Evolutionary conservation across 1,140 invertebrate genomes (phyloP), one percentile per base, ranked within the genome.

Genomic region (Euborellia annulipes): DNA sequence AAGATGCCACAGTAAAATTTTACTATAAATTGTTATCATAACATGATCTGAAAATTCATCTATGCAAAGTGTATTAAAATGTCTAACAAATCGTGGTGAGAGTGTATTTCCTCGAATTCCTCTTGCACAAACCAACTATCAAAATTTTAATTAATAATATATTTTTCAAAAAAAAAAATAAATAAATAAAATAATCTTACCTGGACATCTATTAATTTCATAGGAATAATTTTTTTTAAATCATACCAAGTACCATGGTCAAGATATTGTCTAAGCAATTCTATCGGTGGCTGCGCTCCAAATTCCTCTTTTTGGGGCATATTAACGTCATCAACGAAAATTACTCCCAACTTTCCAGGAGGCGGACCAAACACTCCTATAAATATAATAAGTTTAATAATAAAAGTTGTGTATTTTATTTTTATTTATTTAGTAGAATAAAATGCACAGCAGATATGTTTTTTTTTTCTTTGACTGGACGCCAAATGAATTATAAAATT

Each of bases 291-390:
- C 62, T 93, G 88, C 1, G 88, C 88, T 0, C 89, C 89, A 59
- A 88, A 93, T 4, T 72, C 72, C 64, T 90, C 85, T 46, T 80
- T 77, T 50, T 84, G 63, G 0, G 90, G 90, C 85, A 94, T 89
- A 52, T 89, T 93, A 3, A 96, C 73, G 61, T 96, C 91, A 59
- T 96, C 91, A 3, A 96, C 84, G 62, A 95, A 95, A 19, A 94
- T 73, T 11, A 95, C 79, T 66, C 81, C 80, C 51, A 79, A 79
- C 60, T 88, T 93, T 2, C 88, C 88, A 14, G 91, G 72, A 0
- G 89, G 86, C 3, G 91, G 89, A 0, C 91, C 91, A 62, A 75
- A 95, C n/a, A 93, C 82, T 3, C 90, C 65, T 62, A 48, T 2
- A 40, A 50, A n/a, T 36, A 40, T 36, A 3, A 40, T 32, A 17